Evolutionary conservation across 2,888 invertebrate species (phyloP).

Genomic region (Cantharis rustica): DNA sequence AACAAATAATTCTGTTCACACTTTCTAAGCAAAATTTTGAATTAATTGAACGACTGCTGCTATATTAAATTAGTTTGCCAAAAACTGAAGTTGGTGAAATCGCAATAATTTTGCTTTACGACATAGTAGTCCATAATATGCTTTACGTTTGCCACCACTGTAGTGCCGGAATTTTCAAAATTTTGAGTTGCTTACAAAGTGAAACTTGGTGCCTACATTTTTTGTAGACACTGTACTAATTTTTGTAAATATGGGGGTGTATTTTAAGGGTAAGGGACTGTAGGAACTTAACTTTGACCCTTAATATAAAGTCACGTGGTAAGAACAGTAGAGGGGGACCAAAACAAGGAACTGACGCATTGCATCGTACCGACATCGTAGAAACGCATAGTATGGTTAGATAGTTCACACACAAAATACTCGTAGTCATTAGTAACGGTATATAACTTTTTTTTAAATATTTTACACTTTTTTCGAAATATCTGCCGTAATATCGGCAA

Average conservation of each 20-base stretch:
- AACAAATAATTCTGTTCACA: not conserved
- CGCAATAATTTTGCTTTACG: not conserved
- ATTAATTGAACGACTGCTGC: not conserved
- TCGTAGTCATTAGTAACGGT: constrained; percentile 15
- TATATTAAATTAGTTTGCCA: not conserved
- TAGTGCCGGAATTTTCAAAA: not conserved
- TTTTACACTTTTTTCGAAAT: constrained; percentile 6
- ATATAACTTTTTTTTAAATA: constrained; percentile 7
- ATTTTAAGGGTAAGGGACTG: constrained; percentile 19
- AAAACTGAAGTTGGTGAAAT: not conserved
- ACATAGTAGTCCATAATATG: not conserved
- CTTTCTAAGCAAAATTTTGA: not conserved
- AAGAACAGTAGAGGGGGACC: constrained; percentile 33
- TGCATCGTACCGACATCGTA: constrained; percentile 24
- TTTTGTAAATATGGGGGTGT: constrained; percentile 23
- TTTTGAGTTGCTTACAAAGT: not conserved
- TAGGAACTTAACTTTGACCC: constrained; percentile 21
- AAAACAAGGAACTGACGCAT: constrained; percentile 39
- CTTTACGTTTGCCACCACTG: not conserved
- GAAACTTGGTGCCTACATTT: not conserved
- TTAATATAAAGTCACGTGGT: constrained; percentile 33
- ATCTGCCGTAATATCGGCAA: not conserved
- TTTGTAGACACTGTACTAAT: constrained; percentile 17
- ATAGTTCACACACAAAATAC: constrained; percentile 19
- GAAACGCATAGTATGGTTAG: constrained; percentile 17